A percentile compares a stretch with the other conserved stretches of the same genome.
Conservation (phyloP, 1,140 invertebrate genomes). For the Sycobia sp. region DNA sequence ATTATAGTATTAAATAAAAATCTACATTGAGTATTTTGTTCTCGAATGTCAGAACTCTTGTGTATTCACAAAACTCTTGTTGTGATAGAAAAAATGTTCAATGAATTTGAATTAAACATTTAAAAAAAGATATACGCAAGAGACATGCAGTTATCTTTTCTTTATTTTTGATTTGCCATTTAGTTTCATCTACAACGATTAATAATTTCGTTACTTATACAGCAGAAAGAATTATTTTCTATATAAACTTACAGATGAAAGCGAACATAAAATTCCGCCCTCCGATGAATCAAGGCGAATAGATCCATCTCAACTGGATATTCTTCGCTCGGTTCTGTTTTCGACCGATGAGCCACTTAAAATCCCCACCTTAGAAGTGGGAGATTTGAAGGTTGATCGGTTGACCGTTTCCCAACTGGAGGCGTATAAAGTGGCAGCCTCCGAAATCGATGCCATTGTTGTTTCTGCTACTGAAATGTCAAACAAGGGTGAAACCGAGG, state of each 20-base stretch:
- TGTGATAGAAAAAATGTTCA: too few relatives aligned
- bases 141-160: too few relatives aligned
- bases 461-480: slow-evolving; percentile 71
- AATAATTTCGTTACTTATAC: too few relatives aligned
- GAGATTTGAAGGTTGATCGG: slow-evolving; percentile 77
- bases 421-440: slow-evolving; percentile 77
- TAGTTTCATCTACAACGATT: too few relatives aligned
- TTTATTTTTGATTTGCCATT: too few relatives aligned
- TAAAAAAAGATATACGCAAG: too few relatives aligned
- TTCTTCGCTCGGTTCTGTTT: slow-evolving; percentile 43
- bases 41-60: too few relatives aligned
- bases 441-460: slow-evolving; percentile 75
- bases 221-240: too few relatives aligned
- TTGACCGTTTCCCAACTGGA: slow-evolving; percentile 76
- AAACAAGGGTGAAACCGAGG: slow-evolving; percentile 38
- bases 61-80: too few relatives aligned
- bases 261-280: slow-evolving; percentile 7
- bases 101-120: too few relatives aligned
- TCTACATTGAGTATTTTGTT: too few relatives aligned
- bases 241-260: background rate
- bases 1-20: too few relatives aligned
- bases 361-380: slow-evolving; percentile 67
- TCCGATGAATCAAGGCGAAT: slow-evolving; percentile 4
- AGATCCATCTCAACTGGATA: slow-evolving; percentile 20
- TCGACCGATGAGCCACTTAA: slow-evolving; percentile 55